These are phyloP conservation scores for Hydraecia micacea DNA, from an alignment of 2,888 invertebrate species.

Conservation along the genomic window DNA sequence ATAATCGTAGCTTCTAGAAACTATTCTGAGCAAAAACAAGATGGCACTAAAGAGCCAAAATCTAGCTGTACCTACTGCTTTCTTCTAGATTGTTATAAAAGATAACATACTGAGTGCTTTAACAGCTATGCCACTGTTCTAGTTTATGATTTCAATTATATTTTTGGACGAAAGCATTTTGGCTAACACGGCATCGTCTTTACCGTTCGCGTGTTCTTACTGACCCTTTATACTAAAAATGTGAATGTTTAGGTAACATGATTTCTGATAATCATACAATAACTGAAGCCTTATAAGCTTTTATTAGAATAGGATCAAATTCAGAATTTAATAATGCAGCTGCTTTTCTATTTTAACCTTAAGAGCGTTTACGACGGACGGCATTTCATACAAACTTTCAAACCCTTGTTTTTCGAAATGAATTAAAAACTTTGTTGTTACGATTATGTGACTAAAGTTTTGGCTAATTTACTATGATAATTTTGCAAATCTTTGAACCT, in stretches of 20 bases:
- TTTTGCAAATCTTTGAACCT: conserved; percentile 3
- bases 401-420: no score
- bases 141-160: conserved; percentile 26
- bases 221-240: conserved; percentile 7
- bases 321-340: not conserved
- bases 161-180: conserved; percentile 20
- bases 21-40: not conserved
- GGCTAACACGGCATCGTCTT: not conserved
- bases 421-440: not conserved
- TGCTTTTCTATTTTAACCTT: not conserved
- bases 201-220: conserved; percentile 32
- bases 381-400: no score
- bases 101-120: conserved; percentile 24
- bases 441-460: conserved; percentile 3
- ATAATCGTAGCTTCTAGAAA: not conserved
- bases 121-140: conserved; percentile 23
- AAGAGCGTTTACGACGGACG: no score
- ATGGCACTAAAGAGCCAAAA: not conserved
- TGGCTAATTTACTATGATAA: conserved; percentile 1
- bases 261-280: not conserved
- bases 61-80: conserved; percentile 16
- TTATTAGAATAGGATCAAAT: not conserved
- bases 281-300: not conserved
- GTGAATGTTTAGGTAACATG: not conserved
- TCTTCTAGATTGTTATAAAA: conserved; percentile 32